Evolutionary conservation across 2,113 vertebrate genomes (phyloP).

Genomic region (Eurystomus gularis): DNA sequence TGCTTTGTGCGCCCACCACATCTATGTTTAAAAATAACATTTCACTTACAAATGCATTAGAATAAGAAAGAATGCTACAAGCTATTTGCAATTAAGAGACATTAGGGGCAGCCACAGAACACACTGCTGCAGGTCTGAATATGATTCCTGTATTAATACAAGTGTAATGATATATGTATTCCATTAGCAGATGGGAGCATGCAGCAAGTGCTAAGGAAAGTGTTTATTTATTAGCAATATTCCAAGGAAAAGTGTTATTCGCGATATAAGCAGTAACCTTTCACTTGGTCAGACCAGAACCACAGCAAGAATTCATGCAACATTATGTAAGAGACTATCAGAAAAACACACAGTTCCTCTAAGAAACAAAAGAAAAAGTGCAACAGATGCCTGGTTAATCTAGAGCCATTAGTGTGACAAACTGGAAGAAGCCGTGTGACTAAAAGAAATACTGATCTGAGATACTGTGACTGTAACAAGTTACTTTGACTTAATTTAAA

Average conservation of each 20-base stretch:
- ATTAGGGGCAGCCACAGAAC: neutral
- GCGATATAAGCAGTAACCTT: neutral
- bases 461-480: neutral
- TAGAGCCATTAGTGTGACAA: neutral
- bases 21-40: neutral
- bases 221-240: neutral
- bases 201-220: neutral
- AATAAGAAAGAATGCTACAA: neutral
- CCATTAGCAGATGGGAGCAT: neutral
- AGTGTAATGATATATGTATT: neutral
- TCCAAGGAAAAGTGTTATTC: neutral
- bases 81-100: slow-evolving; percentile 5
- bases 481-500: neutral
- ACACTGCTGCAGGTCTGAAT: neutral
- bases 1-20: neutral
- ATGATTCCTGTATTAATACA: neutral
- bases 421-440: neutral
- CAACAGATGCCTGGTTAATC: neutral
- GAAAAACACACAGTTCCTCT: neutral
- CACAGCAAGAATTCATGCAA: neutral
- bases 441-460: neutral
- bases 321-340: neutral
- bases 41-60: neutral
- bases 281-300: neutral
- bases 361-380: neutral